Evolutionary conservation across 2,888 invertebrate genomes (phyloP).

Genomic region (Ophion obscuratus): DNA sequence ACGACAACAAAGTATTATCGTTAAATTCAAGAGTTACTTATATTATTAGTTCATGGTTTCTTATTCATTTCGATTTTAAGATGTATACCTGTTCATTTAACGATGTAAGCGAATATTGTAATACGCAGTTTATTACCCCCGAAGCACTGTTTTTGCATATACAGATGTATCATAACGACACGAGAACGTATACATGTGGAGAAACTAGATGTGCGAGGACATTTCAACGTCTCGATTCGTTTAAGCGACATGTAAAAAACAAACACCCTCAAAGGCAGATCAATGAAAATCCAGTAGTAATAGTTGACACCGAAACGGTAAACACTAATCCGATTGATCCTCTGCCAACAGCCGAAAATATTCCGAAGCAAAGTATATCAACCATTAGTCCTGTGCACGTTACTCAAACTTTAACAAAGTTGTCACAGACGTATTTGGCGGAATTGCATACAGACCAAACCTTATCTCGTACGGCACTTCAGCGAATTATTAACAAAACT

Average conservation of each 20-base stretch:
- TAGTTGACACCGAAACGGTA: not conserved
- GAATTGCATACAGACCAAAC: no score
- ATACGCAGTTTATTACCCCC: not conserved
- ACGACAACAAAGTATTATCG: no score
- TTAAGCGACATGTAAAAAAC: slow-evolving; percentile 40
- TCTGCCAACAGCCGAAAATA: not conserved
- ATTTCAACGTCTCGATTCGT: slow-evolving; percentile 41
- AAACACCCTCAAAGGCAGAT: slow-evolving; percentile 27
- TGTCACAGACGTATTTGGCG: not conserved
- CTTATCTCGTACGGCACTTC: no score
- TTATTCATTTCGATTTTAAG: not conserved
- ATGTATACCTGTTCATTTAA: not conserved
- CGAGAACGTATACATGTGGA: slow-evolving; percentile 24
- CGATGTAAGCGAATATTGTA: not conserved
- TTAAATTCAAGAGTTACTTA: no score
- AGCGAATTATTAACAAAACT: no score
- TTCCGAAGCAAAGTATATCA: not conserved
- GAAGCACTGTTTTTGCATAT: not conserved
- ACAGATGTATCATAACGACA: not conserved
- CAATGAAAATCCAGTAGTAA: slow-evolving; percentile 15
- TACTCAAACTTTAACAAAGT: not conserved
- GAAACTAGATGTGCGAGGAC: slow-evolving; percentile 26
- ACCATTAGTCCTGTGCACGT: not conserved
- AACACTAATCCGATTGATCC: not conserved
- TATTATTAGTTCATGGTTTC: no score